phyloP scores from a whole-genome alignment of 2,113 vertebrate species.

The Campylorhamphus procurvoides region DNA sequence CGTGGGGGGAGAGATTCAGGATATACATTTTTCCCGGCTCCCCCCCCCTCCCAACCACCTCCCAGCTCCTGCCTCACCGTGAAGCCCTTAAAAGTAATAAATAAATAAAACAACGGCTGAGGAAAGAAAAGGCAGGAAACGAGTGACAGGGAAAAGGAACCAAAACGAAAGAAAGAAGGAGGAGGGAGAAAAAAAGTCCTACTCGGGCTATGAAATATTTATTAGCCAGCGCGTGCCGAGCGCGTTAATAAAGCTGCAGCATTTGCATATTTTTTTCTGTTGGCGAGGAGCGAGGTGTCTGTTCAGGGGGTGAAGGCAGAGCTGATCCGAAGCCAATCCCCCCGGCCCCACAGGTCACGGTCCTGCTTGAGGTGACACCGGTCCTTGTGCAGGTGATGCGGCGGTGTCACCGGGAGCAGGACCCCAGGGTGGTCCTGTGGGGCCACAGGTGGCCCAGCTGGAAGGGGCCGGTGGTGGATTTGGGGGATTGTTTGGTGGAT shows the following conservation, averaged over 20 bases:
- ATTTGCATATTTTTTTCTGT: constrained; percentile 56
- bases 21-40: not conserved
- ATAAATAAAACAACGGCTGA: constrained; percentile 52
- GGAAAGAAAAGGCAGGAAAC: constrained; percentile 61
- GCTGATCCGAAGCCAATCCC: not conserved
- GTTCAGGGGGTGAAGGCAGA: not conserved
- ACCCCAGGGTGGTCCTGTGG: fast-evolving
- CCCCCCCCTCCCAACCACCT: not conserved
- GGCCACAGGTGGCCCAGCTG: not conserved
- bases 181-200: constrained; percentile 40
- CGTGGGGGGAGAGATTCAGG: not conserved
- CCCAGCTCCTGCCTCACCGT: not conserved
- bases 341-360: fast-evolving
- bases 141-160: constrained; percentile 62
- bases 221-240: constrained; percentile 67
- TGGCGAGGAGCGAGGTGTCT: not conserved
- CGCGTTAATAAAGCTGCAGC: constrained; percentile 58
- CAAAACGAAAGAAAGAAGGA: constrained; percentile 42
- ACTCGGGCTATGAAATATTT: constrained; percentile 70
- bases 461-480: fast-evolving
- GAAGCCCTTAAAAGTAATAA: constrained; percentile 65
- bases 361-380: fast-evolving
- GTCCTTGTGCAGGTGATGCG: fast-evolving
- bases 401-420: not conserved
- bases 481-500: not conserved